Conservation (phyloP, 2,113 vertebrate genomes). For the Okapia johnstoni region DNA sequence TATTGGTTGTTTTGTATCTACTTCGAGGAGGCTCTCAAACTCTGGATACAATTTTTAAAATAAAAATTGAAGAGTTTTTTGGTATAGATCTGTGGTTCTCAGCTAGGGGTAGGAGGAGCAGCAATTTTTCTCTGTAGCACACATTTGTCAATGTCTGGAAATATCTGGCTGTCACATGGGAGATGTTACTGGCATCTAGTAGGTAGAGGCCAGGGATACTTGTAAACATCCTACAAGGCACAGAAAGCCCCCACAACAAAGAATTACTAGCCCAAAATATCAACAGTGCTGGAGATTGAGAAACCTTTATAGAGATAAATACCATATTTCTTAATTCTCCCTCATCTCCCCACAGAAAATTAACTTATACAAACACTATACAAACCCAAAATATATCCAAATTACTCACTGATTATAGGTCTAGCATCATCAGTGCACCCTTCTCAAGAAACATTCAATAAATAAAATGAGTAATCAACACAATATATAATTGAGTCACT, state of each 20-base stretch:
- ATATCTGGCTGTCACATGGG: not conserved
- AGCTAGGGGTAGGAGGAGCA: not conserved
- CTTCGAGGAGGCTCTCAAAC: constrained; percentile 4
- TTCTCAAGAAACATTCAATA: not conserved
- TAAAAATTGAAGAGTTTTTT: not conserved
- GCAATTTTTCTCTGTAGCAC: not conserved
- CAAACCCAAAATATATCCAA: not conserved
- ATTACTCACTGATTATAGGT: not conserved
- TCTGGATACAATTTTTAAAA: constrained; percentile 26
- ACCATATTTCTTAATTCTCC: not conserved
- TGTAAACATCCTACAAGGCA: not conserved
- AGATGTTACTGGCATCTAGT: not conserved
- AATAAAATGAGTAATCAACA: not conserved
- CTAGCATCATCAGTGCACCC: not conserved
- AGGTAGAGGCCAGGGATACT: not conserved
- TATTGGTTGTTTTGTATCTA: not conserved
- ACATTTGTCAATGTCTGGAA: not conserved
- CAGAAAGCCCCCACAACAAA: not conserved
- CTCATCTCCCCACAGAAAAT: not conserved
- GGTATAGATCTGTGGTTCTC: not conserved
- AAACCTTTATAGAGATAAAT: not conserved
- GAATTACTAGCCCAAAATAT: not conserved
- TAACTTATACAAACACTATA: not conserved
- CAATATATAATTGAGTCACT: not conserved
- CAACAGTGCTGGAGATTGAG: not conserved